Conservation (phyloP, 2,797 vertebrate species). For the Chrosomus eos region DNA sequence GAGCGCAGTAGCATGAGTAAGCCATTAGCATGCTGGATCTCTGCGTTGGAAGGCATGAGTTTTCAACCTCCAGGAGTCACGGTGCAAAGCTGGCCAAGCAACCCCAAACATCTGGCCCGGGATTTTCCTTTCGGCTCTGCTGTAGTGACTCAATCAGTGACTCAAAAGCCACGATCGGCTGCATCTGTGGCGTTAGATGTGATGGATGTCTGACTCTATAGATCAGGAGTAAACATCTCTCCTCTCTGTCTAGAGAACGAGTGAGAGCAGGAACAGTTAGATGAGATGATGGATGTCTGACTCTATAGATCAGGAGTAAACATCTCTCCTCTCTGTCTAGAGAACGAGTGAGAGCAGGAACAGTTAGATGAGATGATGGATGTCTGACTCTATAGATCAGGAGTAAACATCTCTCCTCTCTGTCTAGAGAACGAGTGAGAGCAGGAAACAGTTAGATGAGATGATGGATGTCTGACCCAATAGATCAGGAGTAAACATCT, state of each 20-base stretch:
- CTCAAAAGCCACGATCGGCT: slow-evolving; percentile 72
- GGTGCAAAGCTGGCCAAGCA: slow-evolving; percentile 54
- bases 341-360: too few relatives aligned
- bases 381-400: too few relatives aligned
- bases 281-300: too few relatives aligned
- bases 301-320: too few relatives aligned
- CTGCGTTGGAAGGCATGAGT: slow-evolving; percentile 67
- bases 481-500: too few relatives aligned
- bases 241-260: slow-evolving; percentile 5
- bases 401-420: too few relatives aligned
- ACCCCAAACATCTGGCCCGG: slow-evolving; percentile 61
- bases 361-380: too few relatives aligned
- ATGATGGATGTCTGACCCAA: too few relatives aligned
- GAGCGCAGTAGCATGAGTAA: slow-evolving; percentile 33
- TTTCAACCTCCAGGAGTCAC: slow-evolving; percentile 54
- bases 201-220: slow-evolving; percentile 56
- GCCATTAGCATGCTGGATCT: slow-evolving; percentile 54
- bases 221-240: slow-evolving; percentile 63
- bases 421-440: too few relatives aligned
- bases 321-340: too few relatives aligned
- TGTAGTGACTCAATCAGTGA: slow-evolving; percentile 77
- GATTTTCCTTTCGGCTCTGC: slow-evolving; percentile 67
- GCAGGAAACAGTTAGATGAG: too few relatives aligned
- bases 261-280: neutral
- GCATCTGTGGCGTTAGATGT: slow-evolving; percentile 64